These are phyloP conservation scores for Coenonympha glycerion DNA, from an alignment of 2,888 invertebrate species.

Conservation along the genomic window DNA sequence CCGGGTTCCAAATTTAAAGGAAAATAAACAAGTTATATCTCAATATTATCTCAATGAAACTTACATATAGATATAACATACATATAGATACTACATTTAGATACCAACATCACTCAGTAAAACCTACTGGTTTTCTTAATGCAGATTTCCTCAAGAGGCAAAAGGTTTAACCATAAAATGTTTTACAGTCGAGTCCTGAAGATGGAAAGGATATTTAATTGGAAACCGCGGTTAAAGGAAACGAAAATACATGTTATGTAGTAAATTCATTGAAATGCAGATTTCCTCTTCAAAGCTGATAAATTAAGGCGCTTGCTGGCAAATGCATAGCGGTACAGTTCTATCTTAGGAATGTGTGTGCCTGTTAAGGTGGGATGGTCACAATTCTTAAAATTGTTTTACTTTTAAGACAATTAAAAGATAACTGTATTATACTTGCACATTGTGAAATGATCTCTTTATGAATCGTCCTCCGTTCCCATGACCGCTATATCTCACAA, in stretches of 20 bases:
- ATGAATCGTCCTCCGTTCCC: no score
- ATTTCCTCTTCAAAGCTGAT: slow-evolving; percentile 16
- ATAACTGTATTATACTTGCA: no score
- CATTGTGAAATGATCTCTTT: no score
- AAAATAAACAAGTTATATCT: no score
- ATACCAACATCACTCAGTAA: not conserved
- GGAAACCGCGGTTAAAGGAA: slow-evolving; percentile 2
- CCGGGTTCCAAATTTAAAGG: no score
- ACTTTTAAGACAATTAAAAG: not conserved
- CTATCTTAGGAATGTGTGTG: slow-evolving; percentile 26
- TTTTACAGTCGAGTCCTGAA: not conserved
- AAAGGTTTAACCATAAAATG: slow-evolving; percentile 35
- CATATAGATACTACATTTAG: no score
- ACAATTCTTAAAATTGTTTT: not conserved
- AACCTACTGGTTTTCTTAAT: no score
- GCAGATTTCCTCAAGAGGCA: not conserved
- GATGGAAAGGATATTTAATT: slow-evolving; percentile 8
- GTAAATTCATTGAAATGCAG: slow-evolving; percentile 11
- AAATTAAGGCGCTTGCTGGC: slow-evolving; percentile 20
- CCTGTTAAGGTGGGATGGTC: slow-evolving; percentile 19
- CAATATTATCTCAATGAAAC: no score
- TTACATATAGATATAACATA: no score
- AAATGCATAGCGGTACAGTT: slow-evolving; percentile 21
- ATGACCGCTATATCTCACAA: no score
- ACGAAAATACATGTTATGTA: slow-evolving; percentile 10